These are phyloP conservation scores for Anabas testudineus DNA, from an alignment of 2,797 vertebrate species.

Conservation along the genomic window DNA sequence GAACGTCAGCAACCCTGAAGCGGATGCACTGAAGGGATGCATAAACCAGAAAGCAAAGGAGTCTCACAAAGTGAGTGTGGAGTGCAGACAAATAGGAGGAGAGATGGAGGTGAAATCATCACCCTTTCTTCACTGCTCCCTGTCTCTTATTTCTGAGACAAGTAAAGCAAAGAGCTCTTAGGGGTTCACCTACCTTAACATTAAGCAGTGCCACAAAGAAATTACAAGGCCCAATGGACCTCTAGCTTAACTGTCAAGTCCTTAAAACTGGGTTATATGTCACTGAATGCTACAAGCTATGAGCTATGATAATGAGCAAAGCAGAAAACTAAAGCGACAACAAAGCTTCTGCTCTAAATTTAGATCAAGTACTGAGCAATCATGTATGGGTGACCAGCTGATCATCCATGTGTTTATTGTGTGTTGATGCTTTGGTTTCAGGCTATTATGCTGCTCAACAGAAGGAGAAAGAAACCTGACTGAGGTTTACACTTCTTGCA, in stretches of 20 bases:
- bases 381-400: background rate
- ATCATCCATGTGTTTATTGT: background rate
- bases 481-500: background rate
- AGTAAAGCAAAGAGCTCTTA: slow-evolving; percentile 71
- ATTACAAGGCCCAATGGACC: slow-evolving; percentile 40
- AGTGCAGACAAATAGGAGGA: slow-evolving; percentile 50
- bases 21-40: slow-evolving; percentile 52
- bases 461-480: too few species aligned
- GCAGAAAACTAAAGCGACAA: background rate
- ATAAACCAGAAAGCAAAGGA: slow-evolving; percentile 55
- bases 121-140: slow-evolving; percentile 43
- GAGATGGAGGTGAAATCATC: slow-evolving; percentile 47
- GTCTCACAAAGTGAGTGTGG: slow-evolving; percentile 45
- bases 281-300: too few species aligned
- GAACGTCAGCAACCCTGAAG: slow-evolving; percentile 65
- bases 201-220: slow-evolving; percentile 45
- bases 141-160: slow-evolving; percentile 60
- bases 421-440: background rate
- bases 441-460: too few species aligned
- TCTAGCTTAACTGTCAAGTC: background rate
- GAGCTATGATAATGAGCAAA: too few species aligned
- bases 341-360: background rate
- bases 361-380: background rate
- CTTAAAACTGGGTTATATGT: background rate
- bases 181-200: slow-evolving; percentile 56